phyloP scores from a whole-genome alignment of 1,140 invertebrate species.

The Hylaeus volcanicus region DNA sequence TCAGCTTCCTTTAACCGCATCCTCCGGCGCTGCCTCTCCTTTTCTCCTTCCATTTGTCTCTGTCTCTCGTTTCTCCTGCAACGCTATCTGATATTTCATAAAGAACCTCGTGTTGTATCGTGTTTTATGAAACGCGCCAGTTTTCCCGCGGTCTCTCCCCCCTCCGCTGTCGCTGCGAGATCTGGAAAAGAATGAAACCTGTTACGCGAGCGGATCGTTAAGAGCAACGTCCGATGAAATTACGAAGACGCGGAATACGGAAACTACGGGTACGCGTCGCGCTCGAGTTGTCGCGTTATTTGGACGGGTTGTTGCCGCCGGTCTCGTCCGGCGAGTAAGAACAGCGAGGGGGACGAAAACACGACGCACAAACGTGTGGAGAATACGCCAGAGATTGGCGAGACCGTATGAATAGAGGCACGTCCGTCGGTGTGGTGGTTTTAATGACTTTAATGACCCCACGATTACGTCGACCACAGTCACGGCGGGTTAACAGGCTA shows the following conservation, averaged over 20 bases:
- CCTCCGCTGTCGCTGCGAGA: background rate
- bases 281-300: background rate
- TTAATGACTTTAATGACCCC: constrained; percentile 61
- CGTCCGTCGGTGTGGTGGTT: constrained; percentile 26
- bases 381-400: background rate
- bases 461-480: constrained; percentile 52
- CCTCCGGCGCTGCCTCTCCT: background rate
- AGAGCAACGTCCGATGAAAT: background rate
- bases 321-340: background rate
- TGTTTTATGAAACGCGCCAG: background rate
- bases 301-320: background rate
- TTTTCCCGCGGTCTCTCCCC: background rate
- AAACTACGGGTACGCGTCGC: background rate
- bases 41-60: background rate
- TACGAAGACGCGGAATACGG: background rate
- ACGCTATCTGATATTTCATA: constrained; percentile 18
- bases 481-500: constrained; percentile 50
- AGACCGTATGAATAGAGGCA: background rate
- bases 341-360: background rate
- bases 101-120: background rate
- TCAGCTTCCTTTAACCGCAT: constrained; percentile 37
- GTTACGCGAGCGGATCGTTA: background rate
- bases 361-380: background rate
- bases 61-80: constrained; percentile 14
- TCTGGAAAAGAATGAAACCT: background rate